phyloP scores from a whole-genome alignment of 2,888 invertebrate genomes.

The Eulithis prunata region DNA sequence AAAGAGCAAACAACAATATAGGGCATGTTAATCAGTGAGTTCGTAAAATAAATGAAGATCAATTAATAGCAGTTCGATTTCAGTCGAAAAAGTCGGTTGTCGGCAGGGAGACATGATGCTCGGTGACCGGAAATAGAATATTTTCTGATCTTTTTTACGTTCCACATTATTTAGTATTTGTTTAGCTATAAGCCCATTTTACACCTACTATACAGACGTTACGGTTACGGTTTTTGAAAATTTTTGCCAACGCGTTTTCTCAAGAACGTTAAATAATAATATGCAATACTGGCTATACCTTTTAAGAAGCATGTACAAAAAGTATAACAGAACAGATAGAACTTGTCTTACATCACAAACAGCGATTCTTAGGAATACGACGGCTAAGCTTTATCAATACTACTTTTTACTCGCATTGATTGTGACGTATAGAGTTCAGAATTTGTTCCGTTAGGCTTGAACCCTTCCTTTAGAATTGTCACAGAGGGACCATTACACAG shows the following conservation, averaged over 20 bases:
- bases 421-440: conserved; percentile 61
- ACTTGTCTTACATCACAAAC: conserved; percentile 13
- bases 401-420: conserved; percentile 55
- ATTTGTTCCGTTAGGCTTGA: conserved; percentile 52
- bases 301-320: conserved; percentile 7
- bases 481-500: conserved; percentile 61
- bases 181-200: conserved; percentile 51
- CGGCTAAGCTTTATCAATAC: conserved; percentile 48
- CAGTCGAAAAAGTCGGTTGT: conserved; percentile 49
- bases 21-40: conserved; percentile 40
- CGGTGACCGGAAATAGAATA: conserved; percentile 62
- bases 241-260: no score
- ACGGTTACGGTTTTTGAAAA: conserved; percentile 18
- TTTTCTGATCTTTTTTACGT: conserved; percentile 45
- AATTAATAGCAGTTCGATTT: conserved; percentile 56
- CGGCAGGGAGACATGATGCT: conserved; percentile 54
- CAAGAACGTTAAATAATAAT: no score
- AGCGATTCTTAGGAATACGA: conserved; percentile 25
- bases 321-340: conserved; percentile 8
- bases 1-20: conserved; percentile 18
- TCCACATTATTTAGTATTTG: conserved; percentile 40
- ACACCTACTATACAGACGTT: not conserved
- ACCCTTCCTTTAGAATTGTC: conserved; percentile 63
- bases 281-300: no score
- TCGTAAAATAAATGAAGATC: conserved; percentile 53